Evolutionary conservation across 2,113 vertebrate species (phyloP).

Genomic region (Muntiacus reevesi): DNA sequence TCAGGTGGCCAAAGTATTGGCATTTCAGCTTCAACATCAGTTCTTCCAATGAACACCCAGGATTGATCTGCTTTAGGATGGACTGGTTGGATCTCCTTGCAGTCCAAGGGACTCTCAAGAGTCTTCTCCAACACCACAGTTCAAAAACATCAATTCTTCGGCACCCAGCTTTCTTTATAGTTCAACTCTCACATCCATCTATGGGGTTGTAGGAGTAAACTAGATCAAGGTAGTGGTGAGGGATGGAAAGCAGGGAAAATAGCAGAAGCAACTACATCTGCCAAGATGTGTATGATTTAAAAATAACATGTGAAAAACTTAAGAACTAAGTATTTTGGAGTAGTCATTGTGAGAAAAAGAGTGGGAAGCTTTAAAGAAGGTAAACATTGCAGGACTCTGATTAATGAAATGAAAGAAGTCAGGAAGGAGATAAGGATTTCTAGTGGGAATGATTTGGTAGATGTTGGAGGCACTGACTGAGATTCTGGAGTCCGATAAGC

Average conservation of each 20-base stretch:
- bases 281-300: background rate
- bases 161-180: background rate
- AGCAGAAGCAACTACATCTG: background rate
- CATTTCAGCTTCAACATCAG: background rate
- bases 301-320: background rate
- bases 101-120: background rate
- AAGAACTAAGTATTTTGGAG: background rate
- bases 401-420: background rate
- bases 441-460: background rate
- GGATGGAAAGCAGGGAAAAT: background rate
- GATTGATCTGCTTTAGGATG: background rate
- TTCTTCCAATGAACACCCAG: background rate
- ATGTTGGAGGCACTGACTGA: background rate
- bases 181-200: background rate
- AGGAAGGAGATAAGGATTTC: background rate
- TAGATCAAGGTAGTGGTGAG: background rate
- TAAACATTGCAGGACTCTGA: background rate
- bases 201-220: background rate
- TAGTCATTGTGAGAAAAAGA: background rate
- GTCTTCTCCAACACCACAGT: background rate
- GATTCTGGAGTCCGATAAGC: background rate
- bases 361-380: background rate
- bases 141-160: background rate
- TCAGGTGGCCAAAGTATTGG: background rate
- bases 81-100: background rate